phyloP scores from a whole-genome alignment of 2,888 invertebrate species.

The Acrobasis consociella region DNA sequence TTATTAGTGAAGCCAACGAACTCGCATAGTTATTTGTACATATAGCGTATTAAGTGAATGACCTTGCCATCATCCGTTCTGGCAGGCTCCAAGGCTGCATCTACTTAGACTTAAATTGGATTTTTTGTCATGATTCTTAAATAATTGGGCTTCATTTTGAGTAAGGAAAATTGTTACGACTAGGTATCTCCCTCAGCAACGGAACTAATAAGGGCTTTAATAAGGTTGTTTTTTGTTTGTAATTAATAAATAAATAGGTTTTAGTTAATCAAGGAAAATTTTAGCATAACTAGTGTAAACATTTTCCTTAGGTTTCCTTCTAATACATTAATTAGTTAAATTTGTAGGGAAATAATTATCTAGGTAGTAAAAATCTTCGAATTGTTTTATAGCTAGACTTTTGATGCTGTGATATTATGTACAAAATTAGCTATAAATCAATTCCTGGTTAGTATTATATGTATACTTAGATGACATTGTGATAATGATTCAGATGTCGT shows the following conservation, averaged over 20 bases:
- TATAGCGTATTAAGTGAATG: conserved; percentile 21
- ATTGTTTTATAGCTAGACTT: neutral
- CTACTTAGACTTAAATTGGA: conserved; percentile 20
- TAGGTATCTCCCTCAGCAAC: neutral
- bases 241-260: no score
- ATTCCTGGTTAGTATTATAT: no score
- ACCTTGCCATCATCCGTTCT: conserved; percentile 21
- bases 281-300: no score
- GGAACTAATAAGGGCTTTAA: neutral
- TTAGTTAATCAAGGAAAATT: no score
- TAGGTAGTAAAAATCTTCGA: neutral
- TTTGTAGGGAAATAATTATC: no score
- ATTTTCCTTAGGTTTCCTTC: no score
- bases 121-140: conserved; percentile 11
- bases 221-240: no score
- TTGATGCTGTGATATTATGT: no score
- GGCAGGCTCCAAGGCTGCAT: conserved; percentile 19
- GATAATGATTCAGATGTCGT: no score
- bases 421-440: no score
- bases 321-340: no score
- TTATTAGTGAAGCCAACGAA: conserved; percentile 21
- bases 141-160: neutral
- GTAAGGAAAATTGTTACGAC: neutral
- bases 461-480: no score
- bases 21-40: conserved; percentile 15